These are phyloP conservation scores for Lochmaea crataegi DNA, from an alignment of 2,888 invertebrate species.

Conservation along the genomic window DNA sequence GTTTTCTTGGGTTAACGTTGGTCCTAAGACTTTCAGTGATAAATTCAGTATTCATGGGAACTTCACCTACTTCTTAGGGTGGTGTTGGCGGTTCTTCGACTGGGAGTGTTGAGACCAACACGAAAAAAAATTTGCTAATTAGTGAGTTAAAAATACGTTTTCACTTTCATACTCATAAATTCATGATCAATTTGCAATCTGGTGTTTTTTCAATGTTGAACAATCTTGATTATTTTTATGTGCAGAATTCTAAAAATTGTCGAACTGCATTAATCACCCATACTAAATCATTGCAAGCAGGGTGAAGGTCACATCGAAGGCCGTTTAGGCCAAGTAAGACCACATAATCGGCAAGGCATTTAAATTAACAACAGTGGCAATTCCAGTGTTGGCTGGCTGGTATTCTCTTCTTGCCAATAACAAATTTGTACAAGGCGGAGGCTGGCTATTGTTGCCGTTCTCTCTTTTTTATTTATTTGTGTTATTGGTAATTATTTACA, in stretches of 20 bases:
- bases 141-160: too few relatives aligned
- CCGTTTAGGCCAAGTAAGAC: conserved; percentile 41
- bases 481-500: neutral
- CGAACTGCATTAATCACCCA: conserved; percentile 9
- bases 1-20: too few relatives aligned
- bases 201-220: too few relatives aligned
- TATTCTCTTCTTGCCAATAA: conserved; percentile 23
- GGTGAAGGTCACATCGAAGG: conserved; percentile 43
- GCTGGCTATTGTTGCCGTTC: conserved; percentile 2
- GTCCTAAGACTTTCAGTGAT: too few relatives aligned
- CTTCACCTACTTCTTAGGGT: too few relatives aligned
- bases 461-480: neutral
- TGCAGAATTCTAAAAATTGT: neutral
- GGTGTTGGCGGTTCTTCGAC: too few relatives aligned
- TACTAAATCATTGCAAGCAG: conserved; percentile 35
- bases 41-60: too few relatives aligned
- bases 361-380: conserved; percentile 36
- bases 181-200: too few relatives aligned
- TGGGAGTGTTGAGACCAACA: too few relatives aligned
- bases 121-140: too few relatives aligned
- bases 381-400: conserved; percentile 16
- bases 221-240: neutral
- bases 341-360: conserved; percentile 45
- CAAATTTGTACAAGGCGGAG: conserved; percentile 24
- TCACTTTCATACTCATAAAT: too few relatives aligned